Conservation (phyloP, 2,113 vertebrate species). For the Columbina picui region DNA sequence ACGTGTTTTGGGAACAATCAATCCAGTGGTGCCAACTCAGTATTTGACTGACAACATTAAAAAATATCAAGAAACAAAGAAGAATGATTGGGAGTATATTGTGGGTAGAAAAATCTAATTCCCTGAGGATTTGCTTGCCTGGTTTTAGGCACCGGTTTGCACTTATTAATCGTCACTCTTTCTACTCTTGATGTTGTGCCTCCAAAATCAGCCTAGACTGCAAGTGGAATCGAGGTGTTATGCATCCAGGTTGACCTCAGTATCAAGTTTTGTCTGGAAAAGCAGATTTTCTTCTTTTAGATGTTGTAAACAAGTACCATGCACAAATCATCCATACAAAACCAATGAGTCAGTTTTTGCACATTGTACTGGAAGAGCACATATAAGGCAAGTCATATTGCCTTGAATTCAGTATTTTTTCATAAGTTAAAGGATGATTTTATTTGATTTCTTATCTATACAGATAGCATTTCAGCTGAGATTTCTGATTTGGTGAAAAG, state of each 20-base stretch:
- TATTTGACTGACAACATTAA: background rate
- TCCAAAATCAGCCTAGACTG: background rate
- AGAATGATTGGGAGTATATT: background rate
- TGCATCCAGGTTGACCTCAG: background rate
- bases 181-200: background rate
- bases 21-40: background rate
- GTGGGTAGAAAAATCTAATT: background rate
- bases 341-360: background rate
- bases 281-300: background rate
- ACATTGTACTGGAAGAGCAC: background rate
- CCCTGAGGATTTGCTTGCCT: background rate
- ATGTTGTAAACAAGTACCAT: background rate
- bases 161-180: background rate
- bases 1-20: background rate
- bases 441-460: background rate
- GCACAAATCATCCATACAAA: background rate
- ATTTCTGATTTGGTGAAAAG: background rate
- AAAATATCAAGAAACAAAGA: background rate
- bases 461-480: background rate
- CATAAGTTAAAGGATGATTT: background rate
- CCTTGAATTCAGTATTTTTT: background rate
- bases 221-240: background rate
- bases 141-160: background rate
- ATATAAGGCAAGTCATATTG: background rate
- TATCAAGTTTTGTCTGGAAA: background rate